Evolutionary conservation across 2,113 vertebrate genomes (phyloP).

Genomic region (Heteronetta atricapilla): DNA sequence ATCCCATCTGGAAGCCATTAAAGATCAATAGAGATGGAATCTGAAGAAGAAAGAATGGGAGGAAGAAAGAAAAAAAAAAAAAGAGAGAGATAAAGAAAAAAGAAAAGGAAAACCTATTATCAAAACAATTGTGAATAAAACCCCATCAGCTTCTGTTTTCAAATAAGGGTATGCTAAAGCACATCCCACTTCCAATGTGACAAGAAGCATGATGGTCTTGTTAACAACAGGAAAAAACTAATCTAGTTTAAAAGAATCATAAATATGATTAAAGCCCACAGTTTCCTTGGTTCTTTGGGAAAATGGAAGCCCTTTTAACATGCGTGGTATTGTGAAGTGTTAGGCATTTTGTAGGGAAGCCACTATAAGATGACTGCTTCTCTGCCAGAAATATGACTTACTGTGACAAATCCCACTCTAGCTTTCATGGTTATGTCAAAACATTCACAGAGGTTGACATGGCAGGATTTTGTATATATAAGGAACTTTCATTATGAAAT

Average conservation of each 20-base stretch:
- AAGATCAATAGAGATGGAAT: conserved; percentile 76
- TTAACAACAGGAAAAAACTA: conserved; percentile 55
- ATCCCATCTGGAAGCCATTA: conserved; percentile 78
- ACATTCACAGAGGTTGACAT: background rate
- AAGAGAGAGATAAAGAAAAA: background rate
- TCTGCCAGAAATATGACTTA: background rate
- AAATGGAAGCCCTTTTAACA: conserved; percentile 27
- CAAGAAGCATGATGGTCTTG: conserved; percentile 7
- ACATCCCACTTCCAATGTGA: conserved; percentile 42
- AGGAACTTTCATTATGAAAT: background rate
- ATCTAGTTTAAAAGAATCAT: conserved; percentile 60
- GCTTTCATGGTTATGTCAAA: background rate
- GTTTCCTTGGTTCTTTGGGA: conserved; percentile 38
- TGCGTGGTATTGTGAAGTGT: background rate
- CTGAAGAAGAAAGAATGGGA: conserved; percentile 54
- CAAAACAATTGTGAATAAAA: conserved; percentile 68
- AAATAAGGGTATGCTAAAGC: conserved; percentile 56
- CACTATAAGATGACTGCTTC: background rate
- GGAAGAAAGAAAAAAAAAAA: background rate
- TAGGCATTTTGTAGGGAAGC: background rate
- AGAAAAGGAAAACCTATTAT: conserved; percentile 36
- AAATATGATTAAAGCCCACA: conserved; percentile 46
- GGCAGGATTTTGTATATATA: background rate
- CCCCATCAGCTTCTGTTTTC: conserved; percentile 63
- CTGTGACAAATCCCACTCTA: background rate